Base-by-base conservation (phyloP, 2,797 vertebrate genomes). In the Heterohyrax brucei region DNA sequence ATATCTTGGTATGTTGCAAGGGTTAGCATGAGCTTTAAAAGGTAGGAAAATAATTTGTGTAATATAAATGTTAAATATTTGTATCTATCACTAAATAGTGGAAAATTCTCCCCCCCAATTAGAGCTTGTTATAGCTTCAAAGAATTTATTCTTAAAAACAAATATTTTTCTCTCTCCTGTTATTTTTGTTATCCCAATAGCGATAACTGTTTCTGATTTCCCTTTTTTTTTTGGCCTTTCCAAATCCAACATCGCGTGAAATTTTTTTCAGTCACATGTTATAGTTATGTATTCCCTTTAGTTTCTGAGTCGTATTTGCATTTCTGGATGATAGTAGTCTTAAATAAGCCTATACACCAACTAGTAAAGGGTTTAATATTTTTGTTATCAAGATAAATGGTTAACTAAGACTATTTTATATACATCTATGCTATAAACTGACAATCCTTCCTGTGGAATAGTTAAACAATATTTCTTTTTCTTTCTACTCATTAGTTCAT, bases 121-220 rank as follows among this genome's bases (percentile, higher is more conserved):
- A 72, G 88, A 86, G 22, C 22, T 81, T 89, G 75, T 28, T 44
- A 72, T 92, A 93, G 30, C 13, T 83, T 28, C 33, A 82, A 93
- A 93, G 80, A 39, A 0, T 88, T 3, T 94, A 56, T 93, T 87
- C 77, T 84, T 81, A 1, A 59, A 91, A 91, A 8, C 88, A 14
- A 72, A 30, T 92, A 44, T 94, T 95, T 95, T 92, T 75, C 33
- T 24, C 61, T 87, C n/a, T 0, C 86, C 33, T 91, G 18, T 89
- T 12, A 48, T 48, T 86, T 91, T 86, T 93, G 76, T 93, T 87
- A 82, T 53, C 18, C 3, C 48, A 53, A 22, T 89, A 76, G 0
- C 53, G 10, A 12, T 76, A 85, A 77, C 4, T 81, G 14, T 93
- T 87, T 81, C 13, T 79, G 33, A 4, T 33, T 76, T 72, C 59